A percentile compares a stretch with the other conserved stretches of the same genome.
Evolutionary conservation across 64 coral and sea anemone genomes (phyloP).

Genomic region (Cladopsammia gracilis): DNA sequence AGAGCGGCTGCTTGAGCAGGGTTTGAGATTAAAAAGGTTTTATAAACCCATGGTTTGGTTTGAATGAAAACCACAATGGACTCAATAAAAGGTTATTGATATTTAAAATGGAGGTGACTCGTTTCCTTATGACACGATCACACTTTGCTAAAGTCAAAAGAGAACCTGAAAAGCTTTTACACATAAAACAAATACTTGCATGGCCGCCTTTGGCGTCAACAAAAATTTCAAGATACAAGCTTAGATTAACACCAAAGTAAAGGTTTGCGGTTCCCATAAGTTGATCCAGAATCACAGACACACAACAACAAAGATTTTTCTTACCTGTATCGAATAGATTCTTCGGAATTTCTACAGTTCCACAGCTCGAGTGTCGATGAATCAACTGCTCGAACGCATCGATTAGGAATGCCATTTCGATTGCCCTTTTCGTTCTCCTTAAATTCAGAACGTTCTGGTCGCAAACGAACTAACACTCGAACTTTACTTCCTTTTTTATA

Average conservation of each 20-base stretch:
- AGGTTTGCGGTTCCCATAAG: not conserved
- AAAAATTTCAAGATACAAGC: not conserved
- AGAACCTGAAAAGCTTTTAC: too few relatives aligned
- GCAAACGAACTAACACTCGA: slow-evolving; percentile 56
- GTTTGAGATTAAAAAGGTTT: too few relatives aligned
- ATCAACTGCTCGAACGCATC: slow-evolving; percentile 58
- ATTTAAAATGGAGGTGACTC: too few relatives aligned
- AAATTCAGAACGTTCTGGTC: slow-evolving; percentile 36
- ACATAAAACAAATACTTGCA: too few relatives aligned
- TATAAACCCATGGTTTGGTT: too few relatives aligned
- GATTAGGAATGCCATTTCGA: slow-evolving; percentile 23
- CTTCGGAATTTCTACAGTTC: slow-evolving; percentile 78
- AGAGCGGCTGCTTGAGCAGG: too few relatives aligned
- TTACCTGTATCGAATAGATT: slow-evolving; percentile 62
- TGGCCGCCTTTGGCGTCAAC: too few relatives aligned
- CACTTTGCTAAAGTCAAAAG: too few relatives aligned
- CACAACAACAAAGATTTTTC: not conserved
- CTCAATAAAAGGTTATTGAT: too few relatives aligned
- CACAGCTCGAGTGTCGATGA: slow-evolving; percentile 63
- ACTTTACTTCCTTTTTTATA: slow-evolving; percentile 56
- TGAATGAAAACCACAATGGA: too few relatives aligned
- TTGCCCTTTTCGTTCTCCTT: not conserved
- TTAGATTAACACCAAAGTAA: not conserved
- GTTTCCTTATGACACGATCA: too few relatives aligned
- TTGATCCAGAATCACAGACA: not conserved